phyloP scores from a whole-genome alignment of 2,888 invertebrate genomes.

The Encarsia formosa region DNA sequence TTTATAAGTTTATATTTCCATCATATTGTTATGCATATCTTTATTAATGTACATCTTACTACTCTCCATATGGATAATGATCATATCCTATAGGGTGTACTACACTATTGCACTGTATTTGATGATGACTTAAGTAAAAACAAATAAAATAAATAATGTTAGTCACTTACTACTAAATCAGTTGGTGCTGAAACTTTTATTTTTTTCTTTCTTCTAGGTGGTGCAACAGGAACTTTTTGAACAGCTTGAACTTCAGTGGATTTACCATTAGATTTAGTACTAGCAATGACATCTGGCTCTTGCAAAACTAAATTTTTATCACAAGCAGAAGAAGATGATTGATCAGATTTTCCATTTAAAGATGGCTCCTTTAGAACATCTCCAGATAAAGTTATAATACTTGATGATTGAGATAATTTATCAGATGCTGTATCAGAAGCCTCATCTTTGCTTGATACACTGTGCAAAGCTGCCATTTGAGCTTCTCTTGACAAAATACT shows the following conservation, averaged over 20 bases:
- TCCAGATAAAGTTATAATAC: slow-evolving; percentile 45
- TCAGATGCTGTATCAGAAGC: slow-evolving; percentile 46
- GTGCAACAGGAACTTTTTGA: slow-evolving; percentile 61
- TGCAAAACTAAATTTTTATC: slow-evolving; percentile 53
- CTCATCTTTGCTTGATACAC: slow-evolving; percentile 46
- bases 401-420: slow-evolving; percentile 47
- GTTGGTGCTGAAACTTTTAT: slow-evolving; percentile 51
- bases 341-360: slow-evolving; percentile 38
- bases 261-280: slow-evolving; percentile 64
- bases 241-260: slow-evolving; percentile 39
- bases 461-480: slow-evolving; percentile 44
- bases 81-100: no score
- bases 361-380: slow-evolving; percentile 42
- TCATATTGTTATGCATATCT: no score
- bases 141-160: slow-evolving; percentile 17
- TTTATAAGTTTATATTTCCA: no score
- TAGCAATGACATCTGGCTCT: slow-evolving; percentile 91
- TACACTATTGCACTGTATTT: no score
- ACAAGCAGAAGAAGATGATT: slow-evolving; percentile 36
- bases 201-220: slow-evolving; percentile 77
- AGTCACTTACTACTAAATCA: slow-evolving; percentile 48
- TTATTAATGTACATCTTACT: no score
- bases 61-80: no score
- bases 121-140: no score
- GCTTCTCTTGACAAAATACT: slow-evolving; percentile 38